phyloP scores from a whole-genome alignment of 2,888 invertebrate species.

The Andrena haemorrhoa region DNA sequence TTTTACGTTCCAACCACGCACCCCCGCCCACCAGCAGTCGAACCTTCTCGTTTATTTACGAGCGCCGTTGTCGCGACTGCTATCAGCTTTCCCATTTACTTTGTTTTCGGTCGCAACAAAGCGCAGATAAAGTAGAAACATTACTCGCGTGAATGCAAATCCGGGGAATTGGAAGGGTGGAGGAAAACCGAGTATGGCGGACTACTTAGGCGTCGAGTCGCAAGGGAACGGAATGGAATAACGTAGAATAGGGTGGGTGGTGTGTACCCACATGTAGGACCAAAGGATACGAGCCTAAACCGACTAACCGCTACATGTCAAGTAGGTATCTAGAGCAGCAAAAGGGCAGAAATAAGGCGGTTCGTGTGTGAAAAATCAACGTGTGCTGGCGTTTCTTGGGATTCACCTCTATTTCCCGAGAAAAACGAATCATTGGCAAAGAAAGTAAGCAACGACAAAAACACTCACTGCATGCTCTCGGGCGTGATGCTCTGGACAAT shows the following conservation, averaged over 20 bases:
- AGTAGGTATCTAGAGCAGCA: too few species aligned
- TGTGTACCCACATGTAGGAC: too few species aligned
- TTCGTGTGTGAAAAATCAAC: too few species aligned
- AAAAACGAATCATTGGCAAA: neutral
- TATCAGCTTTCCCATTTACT: constrained; percentile 36
- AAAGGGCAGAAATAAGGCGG: too few species aligned
- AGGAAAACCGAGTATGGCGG: neutral
- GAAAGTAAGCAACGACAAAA: neutral
- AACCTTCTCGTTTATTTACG: constrained; percentile 39
- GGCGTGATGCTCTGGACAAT: neutral
- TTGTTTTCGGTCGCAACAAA: constrained; percentile 46
- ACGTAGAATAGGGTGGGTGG: too few species aligned
- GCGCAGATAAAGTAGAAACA: constrained; percentile 15
- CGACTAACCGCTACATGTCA: too few species aligned
- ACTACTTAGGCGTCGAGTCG: too few species aligned
- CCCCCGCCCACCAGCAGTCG: constrained; percentile 11
- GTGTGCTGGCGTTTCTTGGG: too few species aligned
- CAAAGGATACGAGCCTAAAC: too few species aligned
- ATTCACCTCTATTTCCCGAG: too few species aligned
- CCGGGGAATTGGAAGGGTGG: neutral
- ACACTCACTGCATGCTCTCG: constrained; percentile 72
- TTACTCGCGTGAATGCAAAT: neutral
- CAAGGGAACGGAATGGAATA: too few species aligned
- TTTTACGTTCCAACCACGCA: neutral
- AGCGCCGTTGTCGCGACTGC: constrained; percentile 26